Percentiles rank a stretch among this genome's conserved stretches.
Evolutionary conservation across 2,113 vertebrate genomes (phyloP).

Genomic region (Sinocyclocheilus rhinocerous): DNA sequence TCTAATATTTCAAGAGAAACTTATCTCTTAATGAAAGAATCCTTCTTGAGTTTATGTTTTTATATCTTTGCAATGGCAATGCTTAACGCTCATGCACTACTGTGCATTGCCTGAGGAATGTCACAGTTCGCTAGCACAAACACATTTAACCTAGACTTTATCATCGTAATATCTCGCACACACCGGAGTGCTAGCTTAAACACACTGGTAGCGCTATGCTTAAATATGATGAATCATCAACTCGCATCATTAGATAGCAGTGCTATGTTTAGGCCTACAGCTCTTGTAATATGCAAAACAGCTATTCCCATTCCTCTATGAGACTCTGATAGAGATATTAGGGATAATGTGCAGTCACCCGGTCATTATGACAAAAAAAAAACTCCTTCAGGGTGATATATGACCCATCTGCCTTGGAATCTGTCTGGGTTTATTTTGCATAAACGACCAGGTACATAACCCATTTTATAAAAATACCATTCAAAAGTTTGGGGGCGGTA

Average conservation of each 20-base stretch:
- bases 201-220: constrained; percentile 2
- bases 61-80: not conserved
- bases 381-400: not conserved
- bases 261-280: constrained; percentile 31
- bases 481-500: not conserved
- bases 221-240: constrained; percentile 29
- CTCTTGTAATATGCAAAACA: constrained; percentile 34
- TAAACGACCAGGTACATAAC: not conserved
- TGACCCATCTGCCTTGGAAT: not conserved
- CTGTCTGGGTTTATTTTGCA: not conserved
- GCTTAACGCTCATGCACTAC: not conserved
- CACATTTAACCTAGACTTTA: not conserved
- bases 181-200: constrained; percentile 4
- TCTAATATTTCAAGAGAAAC: not conserved
- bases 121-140: constrained; percentile 25
- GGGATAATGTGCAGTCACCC: not conserved
- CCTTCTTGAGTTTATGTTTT: not conserved
- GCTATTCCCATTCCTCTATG: not conserved
- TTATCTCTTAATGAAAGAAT: not conserved
- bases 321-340: constrained; percentile 3
- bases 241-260: constrained; percentile 20
- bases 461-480: not conserved
- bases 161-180: constrained; percentile 17
- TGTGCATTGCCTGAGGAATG: not conserved
- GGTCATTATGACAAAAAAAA: not conserved